Evolutionary conservation across 1,140 invertebrate genomes (phyloP).

Genomic region (Teleogryllus occipitalis): DNA sequence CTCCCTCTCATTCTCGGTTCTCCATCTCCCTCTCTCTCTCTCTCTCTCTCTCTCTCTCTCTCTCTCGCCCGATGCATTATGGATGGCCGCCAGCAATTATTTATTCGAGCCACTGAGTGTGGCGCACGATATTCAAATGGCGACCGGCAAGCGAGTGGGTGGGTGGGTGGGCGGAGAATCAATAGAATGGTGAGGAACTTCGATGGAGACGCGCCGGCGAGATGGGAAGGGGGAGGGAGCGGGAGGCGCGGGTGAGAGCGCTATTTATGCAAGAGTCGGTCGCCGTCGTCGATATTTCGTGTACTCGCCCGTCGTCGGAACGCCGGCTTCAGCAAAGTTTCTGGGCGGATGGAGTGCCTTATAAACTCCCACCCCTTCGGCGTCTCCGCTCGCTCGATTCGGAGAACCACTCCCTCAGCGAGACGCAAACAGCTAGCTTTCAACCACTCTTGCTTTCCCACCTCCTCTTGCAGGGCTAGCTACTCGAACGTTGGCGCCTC

Average conservation of each 20-base stretch:
- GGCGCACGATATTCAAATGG: too few relatives aligned
- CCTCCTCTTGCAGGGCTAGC: too few relatives aligned
- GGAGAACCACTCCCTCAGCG: too few relatives aligned
- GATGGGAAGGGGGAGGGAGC: neutral
- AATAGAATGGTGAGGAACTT: neutral
- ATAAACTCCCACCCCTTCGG: neutral
- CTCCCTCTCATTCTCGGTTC: neutral
- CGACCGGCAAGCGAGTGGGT: too few relatives aligned
- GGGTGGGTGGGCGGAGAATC: neutral
- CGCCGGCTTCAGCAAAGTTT: neutral
- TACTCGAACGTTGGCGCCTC: too few relatives aligned
- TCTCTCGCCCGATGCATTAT: neutral
- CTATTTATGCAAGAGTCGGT: slow-evolving; percentile 1
- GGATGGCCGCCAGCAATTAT: too few relatives aligned
- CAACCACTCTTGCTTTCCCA: too few relatives aligned
- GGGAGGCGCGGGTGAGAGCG: neutral
- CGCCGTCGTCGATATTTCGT: neutral
- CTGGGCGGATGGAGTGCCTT: neutral
- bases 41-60: neutral
- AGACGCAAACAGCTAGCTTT: too few relatives aligned
- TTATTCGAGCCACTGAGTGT: too few relatives aligned
- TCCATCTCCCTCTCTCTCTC: neutral
- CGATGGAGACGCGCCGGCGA: neutral
- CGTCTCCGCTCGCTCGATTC: too few relatives aligned
- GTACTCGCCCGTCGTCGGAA: neutral